Evolutionary conservation across 2,888 invertebrate species (phyloP).

Genomic region (Drosophila atripex): DNA sequence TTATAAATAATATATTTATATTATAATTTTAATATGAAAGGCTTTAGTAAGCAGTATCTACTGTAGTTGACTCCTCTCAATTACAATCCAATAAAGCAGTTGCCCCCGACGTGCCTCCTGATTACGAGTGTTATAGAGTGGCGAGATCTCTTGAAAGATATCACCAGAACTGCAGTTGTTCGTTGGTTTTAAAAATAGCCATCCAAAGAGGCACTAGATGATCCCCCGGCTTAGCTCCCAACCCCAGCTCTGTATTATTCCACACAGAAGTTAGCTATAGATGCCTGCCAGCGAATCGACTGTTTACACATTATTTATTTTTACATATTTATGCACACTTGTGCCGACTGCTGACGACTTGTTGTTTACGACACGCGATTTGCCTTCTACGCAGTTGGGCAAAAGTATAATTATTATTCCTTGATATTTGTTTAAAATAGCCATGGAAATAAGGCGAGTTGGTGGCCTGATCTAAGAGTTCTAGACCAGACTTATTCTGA

Average conservation of each 20-base stretch:
- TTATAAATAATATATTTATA: too few relatives aligned
- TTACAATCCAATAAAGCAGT: slow-evolving; percentile 4
- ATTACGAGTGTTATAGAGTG: too few relatives aligned
- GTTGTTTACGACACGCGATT: slow-evolving; percentile 70
- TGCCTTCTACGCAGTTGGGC: slow-evolving; percentile 73
- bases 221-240: slow-evolving; percentile 7
- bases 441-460: slow-evolving; percentile 35
- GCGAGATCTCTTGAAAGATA: slow-evolving; percentile 17
- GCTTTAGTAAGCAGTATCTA: neutral
- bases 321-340: slow-evolving; percentile 63
- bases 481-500: too few relatives aligned
- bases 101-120: too few relatives aligned
- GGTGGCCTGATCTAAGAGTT: neutral
- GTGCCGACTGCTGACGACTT: slow-evolving; percentile 48
- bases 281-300: slow-evolving; percentile 14
- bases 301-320: slow-evolving; percentile 51
- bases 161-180: slow-evolving; percentile 12
- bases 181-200: slow-evolving; percentile 26
- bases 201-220: too few relatives aligned
- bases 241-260: slow-evolving; percentile 11
- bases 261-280: slow-evolving; percentile 42
- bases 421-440: slow-evolving; percentile 62
- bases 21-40: too few relatives aligned
- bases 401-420: slow-evolving; percentile 53
- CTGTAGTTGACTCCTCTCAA: slow-evolving; percentile 18